phyloP scores from a whole-genome alignment of 2,113 vertebrate species.

The Melozone crissalis region DNA sequence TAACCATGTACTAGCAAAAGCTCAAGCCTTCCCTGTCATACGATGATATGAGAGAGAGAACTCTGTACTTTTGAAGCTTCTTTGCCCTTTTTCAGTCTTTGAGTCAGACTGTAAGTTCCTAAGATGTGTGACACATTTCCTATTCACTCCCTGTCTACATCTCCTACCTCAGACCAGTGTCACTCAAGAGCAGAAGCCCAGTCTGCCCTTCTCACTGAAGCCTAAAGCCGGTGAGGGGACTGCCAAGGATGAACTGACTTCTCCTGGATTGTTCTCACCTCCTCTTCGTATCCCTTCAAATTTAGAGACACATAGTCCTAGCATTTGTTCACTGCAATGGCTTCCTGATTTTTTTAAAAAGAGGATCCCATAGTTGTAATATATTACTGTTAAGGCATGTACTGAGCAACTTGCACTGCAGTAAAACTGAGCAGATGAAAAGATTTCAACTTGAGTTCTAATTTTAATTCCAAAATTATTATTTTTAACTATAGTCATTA shows the following conservation, averaged over 20 bases:
- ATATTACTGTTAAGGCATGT: neutral
- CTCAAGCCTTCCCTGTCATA: neutral
- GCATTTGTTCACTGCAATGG: neutral
- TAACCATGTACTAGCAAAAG: neutral
- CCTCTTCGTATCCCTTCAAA: neutral
- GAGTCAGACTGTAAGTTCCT: neutral
- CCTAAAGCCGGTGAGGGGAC: neutral
- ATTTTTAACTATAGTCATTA: conserved; percentile 22
- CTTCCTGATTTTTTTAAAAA: neutral
- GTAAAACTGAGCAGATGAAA: neutral
- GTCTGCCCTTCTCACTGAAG: neutral
- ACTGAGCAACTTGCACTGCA: neutral
- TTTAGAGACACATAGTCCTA: neutral
- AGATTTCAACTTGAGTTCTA: neutral
- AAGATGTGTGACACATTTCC: neutral
- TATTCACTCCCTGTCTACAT: neutral
- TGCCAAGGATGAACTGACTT: neutral
- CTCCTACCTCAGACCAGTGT: neutral
- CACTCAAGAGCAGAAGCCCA: neutral
- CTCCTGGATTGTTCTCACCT: neutral
- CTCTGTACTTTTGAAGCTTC: neutral
- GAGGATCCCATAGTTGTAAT: neutral
- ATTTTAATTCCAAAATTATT: conserved; percentile 7
- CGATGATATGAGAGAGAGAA: neutral
- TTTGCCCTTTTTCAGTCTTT: neutral